phyloP scores from a whole-genome alignment of 35 echinoderm and acorn worm genomes.

The Ophioderma brevispina region DNA sequence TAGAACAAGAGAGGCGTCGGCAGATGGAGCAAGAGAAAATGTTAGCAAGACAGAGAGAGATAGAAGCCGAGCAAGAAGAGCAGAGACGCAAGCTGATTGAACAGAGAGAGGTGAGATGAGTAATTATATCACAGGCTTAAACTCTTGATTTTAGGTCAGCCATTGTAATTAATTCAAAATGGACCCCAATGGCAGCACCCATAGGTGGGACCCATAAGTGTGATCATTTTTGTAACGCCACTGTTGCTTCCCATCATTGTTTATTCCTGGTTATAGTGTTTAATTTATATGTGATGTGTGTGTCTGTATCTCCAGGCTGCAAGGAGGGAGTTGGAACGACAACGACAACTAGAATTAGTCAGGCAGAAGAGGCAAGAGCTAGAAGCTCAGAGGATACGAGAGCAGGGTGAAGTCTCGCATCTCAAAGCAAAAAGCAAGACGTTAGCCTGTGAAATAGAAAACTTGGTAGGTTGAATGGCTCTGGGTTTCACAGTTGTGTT shows the following conservation, averaged over 20 bases:
- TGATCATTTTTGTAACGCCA: too few species aligned
- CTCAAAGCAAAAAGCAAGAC: constrained; percentile 94
- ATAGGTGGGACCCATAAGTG: not conserved
- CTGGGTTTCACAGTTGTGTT: too few species aligned
- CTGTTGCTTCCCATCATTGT: too few species aligned
- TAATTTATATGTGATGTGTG: too few species aligned
- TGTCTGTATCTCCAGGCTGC: too few species aligned
- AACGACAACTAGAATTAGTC: constrained; percentile 85
- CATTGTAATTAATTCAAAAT: too few species aligned
- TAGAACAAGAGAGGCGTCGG: constrained; percentile 91
- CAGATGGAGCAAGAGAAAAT: constrained; percentile 97
- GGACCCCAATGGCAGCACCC: not conserved
- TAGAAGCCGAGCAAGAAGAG: constrained; percentile 93
- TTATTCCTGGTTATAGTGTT: too few species aligned
- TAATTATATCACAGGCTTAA: too few species aligned
- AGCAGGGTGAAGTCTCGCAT: constrained; percentile 90
- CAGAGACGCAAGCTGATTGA: constrained; percentile 85
- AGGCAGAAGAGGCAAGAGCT: constrained; percentile 87
- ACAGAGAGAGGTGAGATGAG: constrained; percentile 92
- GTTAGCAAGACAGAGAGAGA: constrained; percentile 82
- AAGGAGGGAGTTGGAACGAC: constrained; percentile 86
- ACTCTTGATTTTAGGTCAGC: too few species aligned
- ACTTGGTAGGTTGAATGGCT: constrained; percentile 48
- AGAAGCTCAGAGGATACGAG: constrained; percentile 76
- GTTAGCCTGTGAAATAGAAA: constrained; percentile 88